Conservation (phyloP, 2,797 vertebrate species). For the Notamacropus eugenii region DNA sequence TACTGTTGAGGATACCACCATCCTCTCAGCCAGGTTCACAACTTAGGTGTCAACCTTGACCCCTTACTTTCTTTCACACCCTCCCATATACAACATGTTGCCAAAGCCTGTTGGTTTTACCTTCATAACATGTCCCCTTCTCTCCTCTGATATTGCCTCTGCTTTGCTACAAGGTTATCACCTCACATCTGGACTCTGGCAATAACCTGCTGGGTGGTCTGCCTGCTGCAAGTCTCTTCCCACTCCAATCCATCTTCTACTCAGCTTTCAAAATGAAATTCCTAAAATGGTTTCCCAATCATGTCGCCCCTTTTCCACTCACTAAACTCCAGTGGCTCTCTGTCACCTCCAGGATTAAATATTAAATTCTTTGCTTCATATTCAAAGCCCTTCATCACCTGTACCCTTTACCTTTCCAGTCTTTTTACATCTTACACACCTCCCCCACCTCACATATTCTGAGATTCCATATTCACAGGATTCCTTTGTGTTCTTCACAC, state of each 20-base stretch:
- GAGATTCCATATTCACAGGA: not conserved
- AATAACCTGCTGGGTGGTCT: not conserved
- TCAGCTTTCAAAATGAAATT: not conserved
- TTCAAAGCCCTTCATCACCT: not conserved
- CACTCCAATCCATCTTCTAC: not conserved
- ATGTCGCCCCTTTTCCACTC: not conserved
- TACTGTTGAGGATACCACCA: not conserved
- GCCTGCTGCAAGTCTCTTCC: not conserved
- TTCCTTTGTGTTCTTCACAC: not conserved
- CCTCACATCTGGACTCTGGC: not conserved
- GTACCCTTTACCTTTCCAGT: not conserved
- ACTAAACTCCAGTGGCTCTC: not conserved
- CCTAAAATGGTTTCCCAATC: not conserved
- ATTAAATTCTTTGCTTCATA: not conserved
- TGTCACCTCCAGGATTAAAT: not conserved
- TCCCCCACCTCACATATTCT: not conserved
- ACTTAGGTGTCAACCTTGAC: not conserved
- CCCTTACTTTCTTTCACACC: not conserved
- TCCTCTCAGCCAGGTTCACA: not conserved
- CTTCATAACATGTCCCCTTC: not conserved
- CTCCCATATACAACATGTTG: not conserved
- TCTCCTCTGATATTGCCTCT: not conserved
- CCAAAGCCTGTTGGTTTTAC: not conserved
- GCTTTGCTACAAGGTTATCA: not conserved
- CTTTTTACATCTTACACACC: not conserved